These are phyloP conservation scores for Drosophila nigromelanica DNA, from an alignment of 1,140 invertebrate genomes.

Conservation along the genomic window DNA sequence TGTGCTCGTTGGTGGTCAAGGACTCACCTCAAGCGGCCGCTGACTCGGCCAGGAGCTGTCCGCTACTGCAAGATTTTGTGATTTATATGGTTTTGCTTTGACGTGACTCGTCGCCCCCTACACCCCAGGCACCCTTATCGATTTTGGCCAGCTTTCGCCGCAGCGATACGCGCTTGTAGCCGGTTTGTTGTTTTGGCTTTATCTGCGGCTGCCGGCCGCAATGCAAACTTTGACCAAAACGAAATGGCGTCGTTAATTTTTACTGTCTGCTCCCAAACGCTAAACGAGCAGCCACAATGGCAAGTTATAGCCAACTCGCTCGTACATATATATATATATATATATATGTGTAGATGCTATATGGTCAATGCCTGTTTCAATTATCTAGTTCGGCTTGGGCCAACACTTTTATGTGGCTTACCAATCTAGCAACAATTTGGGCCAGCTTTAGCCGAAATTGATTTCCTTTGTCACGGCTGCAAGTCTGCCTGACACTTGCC, in stretches of 20 bases:
- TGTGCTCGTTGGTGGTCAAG: constrained; percentile 57
- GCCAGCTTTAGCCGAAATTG: constrained; percentile 51
- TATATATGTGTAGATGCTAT: background rate
- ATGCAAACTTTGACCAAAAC: constrained; percentile 63
- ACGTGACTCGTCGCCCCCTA: constrained; percentile 51
- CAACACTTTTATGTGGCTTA: constrained; percentile 70
- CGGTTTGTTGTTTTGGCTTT: constrained; percentile 66
- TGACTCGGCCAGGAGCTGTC: constrained; percentile 57
- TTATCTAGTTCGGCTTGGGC: constrained; percentile 52
- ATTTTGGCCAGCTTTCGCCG: constrained; percentile 41
- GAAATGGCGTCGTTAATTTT: constrained; percentile 77
- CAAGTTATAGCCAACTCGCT: background rate
- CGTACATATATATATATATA: background rate
- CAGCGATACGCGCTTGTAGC: constrained; percentile 46
- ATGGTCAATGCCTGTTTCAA: constrained; percentile 60
- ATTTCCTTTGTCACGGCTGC: constrained; percentile 55
- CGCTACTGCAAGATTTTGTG: constrained; percentile 76
- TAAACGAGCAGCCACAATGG: constrained; percentile 13
- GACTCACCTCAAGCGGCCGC: constrained; percentile 66
- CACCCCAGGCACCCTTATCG: constrained; percentile 32
- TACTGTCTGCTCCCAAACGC: constrained; percentile 46
- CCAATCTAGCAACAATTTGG: constrained; percentile 40
- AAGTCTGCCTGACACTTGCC: constrained; percentile 20
- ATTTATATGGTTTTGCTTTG: constrained; percentile 78
- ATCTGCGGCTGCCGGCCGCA: constrained; percentile 49